Evolutionary conservation across 2,797 vertebrate species (phyloP), one percentile per base, ranked within the genome.

Genomic region (Gymnothorax reevesii): DNA sequence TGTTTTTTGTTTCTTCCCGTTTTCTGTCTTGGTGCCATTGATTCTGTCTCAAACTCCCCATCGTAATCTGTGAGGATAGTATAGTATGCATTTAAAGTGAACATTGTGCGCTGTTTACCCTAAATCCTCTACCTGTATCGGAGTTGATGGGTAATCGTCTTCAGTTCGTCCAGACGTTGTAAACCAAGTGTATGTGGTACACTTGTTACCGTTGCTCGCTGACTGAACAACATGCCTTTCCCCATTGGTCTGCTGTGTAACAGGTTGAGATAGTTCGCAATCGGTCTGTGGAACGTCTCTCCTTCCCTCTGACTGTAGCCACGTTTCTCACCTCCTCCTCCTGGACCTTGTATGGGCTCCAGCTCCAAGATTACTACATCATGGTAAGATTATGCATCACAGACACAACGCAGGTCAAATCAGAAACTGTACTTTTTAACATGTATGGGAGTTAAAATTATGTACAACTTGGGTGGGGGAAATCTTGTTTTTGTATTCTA

Each of bases 291-390:
- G 94, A 95, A 64, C 94, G 97, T 79, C 92, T 99, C 91, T 99
- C 98, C 90, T 98, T 97, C 89, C 94, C 97, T 0, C 93, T 99
- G 90, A 97, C 97, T 0, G 95, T 99, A 17, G 94, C 97, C 86
- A 98, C 98, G 0, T 96, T 99, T 86, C 94, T 99, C 89, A 95
- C 98, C 0, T 98, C 98, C 22, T 90, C 95, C 77, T 97, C 97
- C 91, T 99, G 98, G 98, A 96, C 97, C 0, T 94, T 98, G 20
- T 99, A 99, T 0, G 98, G 98, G 71, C 92, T 96, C 84, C 95
- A 95, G 90, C 94, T 97, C 1, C 83, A 86, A 0, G 98, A 99
- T 89, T 93, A 91, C 87, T 99, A 97, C 87, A 97, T 99, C 80
- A 94, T 91, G 96, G 98, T 99, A 93, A 94, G 92, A 66, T 9